phyloP scores from a whole-genome alignment of 2,797 vertebrate species.

The Hippoglossus hippoglossus region DNA sequence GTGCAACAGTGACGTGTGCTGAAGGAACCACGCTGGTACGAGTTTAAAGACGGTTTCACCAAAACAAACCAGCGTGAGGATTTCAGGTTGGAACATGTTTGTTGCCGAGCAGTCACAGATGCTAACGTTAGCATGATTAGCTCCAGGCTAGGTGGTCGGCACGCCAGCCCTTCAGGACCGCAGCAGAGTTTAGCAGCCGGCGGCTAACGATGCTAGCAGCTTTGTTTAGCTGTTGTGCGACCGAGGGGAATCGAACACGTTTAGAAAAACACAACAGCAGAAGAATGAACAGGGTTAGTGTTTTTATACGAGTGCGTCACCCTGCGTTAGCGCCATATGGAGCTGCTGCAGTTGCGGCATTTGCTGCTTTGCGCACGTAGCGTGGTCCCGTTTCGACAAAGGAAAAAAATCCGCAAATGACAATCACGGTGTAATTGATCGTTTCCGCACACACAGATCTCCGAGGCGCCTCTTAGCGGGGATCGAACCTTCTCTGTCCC shows the following conservation, averaged over 20 bases:
- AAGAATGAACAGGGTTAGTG: too few relatives aligned
- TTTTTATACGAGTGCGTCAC: slow-evolving; percentile 45
- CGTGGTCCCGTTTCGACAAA: slow-evolving; percentile 84
- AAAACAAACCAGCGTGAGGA: too few relatives aligned
- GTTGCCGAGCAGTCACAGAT: slow-evolving; percentile 1
- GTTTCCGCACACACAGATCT: neutral
- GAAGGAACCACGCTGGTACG: neutral
- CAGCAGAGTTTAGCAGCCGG: slow-evolving; percentile 40
- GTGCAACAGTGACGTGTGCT: too few relatives aligned
- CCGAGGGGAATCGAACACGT: neutral
- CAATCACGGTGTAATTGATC: slow-evolving; percentile 46
- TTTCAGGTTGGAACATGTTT: neutral
- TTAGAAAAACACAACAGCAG: neutral
- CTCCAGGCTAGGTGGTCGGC: slow-evolving; percentile 49
- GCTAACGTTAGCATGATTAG: slow-evolving; percentile 77
- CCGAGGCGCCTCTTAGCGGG: accelerated
- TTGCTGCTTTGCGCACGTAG: slow-evolving; percentile 78
- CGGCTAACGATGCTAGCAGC: slow-evolving; percentile 55
- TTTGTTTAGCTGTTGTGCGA: slow-evolving; percentile 11
- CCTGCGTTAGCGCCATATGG: slow-evolving; percentile 45
- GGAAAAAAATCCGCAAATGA: slow-evolving; percentile 79
- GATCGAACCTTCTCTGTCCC: too few relatives aligned
- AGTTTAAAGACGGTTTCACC: too few relatives aligned
- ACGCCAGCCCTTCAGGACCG: slow-evolving; percentile 16
- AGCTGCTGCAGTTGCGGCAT: slow-evolving; percentile 75